Conservation (phyloP, 2,888 invertebrate genomes). For the Rhamnusium bicolor region DNA sequence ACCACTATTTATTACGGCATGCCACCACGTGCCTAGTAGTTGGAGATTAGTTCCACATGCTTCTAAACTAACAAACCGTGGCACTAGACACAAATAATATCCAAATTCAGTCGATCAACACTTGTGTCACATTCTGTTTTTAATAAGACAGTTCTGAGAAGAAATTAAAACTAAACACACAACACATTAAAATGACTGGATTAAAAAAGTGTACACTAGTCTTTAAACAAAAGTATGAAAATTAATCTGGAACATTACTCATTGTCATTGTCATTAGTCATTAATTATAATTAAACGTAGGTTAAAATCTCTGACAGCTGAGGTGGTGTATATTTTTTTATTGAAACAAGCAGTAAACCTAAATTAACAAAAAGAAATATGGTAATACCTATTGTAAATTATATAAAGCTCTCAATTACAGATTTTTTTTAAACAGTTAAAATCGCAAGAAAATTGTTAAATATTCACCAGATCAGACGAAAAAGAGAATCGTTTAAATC, state of each 20-base stretch:
- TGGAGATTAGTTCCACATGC: constrained; percentile 9
- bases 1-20: constrained; percentile 1
- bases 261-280: too few species aligned
- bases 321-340: too few species aligned
- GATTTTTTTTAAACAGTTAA: too few species aligned
- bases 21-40: constrained; percentile 1
- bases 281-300: too few species aligned
- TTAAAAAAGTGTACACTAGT: not conserved
- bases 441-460: too few species aligned
- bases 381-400: too few species aligned
- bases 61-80: constrained; percentile 11
- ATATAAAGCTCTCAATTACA: too few species aligned
- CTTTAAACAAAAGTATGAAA: not conserved
- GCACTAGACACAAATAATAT: not conserved
- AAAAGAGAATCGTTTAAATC: too few species aligned
- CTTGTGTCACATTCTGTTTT: not conserved
- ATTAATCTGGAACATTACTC: not conserved
- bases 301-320: too few species aligned
- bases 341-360: too few species aligned
- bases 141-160: constrained; percentile 8
- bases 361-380: too few species aligned
- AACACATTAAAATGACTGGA: not conserved
- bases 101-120: not conserved
- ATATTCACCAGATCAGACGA: too few species aligned
- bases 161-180: constrained; percentile 10